phyloP scores from a whole-genome alignment of 2,888 invertebrate species.

The Eubasilissa splendida region DNA sequence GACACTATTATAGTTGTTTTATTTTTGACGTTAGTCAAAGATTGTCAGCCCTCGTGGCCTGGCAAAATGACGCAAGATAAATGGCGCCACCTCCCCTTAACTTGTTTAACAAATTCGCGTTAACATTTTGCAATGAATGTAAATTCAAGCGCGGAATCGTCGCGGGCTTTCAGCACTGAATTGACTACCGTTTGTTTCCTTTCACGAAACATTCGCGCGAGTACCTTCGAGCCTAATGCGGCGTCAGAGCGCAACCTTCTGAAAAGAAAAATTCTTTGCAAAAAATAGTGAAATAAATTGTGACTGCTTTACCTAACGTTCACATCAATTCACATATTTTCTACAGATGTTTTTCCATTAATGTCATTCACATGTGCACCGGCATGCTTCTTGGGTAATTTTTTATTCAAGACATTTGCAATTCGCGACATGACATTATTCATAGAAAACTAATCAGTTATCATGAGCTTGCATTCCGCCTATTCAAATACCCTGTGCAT shows the following conservation, averaged over 20 bases:
- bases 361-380: no score
- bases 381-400: no score
- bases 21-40: no score
- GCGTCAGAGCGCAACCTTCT: background rate
- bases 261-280: background rate
- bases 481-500: no score
- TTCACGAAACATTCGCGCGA: conserved; percentile 9
- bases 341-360: no score
- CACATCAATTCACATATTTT: no score
- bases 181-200: conserved; percentile 26
- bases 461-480: no score
- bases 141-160: conserved; percentile 6
- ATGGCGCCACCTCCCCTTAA: conserved; percentile 12
- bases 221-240: conserved; percentile 14
- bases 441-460: no score
- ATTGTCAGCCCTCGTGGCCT: background rate
- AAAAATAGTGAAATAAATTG: background rate
- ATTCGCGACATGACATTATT: no score
- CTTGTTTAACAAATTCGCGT: conserved; percentile 28
- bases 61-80: conserved; percentile 15
- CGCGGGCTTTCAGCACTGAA: conserved; percentile 23
- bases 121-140: conserved; percentile 33
- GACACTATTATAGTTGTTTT: no score
- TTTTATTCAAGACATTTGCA: no score
- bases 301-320: background rate